Percentiles rank a stretch among this genome's conserved stretches.
phyloP scores from a whole-genome alignment of 2,888 invertebrate species.

The Leptodirus hochenwartii region DNA sequence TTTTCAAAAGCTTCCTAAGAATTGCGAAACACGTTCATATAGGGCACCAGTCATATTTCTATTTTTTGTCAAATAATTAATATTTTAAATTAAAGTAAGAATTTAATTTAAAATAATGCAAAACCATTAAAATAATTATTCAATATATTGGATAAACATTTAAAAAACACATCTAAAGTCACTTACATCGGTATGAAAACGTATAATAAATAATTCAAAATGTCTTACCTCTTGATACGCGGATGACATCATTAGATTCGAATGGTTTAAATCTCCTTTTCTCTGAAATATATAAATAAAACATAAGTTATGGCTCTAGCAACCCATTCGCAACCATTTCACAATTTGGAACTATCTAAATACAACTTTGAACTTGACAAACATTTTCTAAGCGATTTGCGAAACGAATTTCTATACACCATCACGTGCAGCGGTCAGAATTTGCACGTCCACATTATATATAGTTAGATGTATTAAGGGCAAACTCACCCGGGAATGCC shows the following conservation, averaged over 20 bases:
- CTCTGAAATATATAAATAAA: constrained; percentile 20
- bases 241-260: constrained; percentile 23
- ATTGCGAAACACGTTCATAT: no score
- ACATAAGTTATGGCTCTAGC: not conserved
- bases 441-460: not conserved
- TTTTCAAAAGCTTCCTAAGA: no score
- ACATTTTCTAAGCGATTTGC: constrained; percentile 1
- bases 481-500: constrained; percentile 30
- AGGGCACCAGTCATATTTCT: no score
- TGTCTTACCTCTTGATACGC: constrained; percentile 22
- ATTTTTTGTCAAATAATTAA: no score
- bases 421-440: not conserved
- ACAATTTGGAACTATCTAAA: not conserved
- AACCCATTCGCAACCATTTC: not conserved
- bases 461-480: not conserved
- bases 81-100: no score
- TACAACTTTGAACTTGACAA: not conserved
- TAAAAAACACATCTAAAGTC: no score
- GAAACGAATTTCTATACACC: not conserved
- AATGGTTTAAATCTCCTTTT: constrained; percentile 28
- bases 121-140: no score
- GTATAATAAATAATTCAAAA: no score
- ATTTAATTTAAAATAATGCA: no score
- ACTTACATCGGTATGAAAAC: no score
- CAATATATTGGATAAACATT: no score